Evolutionary conservation across 2,797 vertebrate species (phyloP).

Genomic region (Hemitrygon akajei): DNA sequence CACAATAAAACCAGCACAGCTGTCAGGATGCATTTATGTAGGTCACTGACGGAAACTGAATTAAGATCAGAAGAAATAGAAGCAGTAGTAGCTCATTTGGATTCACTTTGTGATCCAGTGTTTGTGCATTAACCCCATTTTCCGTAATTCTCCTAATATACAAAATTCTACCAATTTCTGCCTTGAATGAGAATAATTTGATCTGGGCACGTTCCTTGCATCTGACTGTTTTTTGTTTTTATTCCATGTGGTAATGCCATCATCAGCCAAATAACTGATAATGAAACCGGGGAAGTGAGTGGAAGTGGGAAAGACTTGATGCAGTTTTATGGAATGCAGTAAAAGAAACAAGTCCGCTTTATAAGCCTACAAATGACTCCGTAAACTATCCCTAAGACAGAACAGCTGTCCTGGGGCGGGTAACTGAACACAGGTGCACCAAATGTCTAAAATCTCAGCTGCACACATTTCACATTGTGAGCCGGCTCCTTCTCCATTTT

Average conservation of each 20-base stretch:
- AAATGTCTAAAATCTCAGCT: background rate
- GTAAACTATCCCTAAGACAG: background rate
- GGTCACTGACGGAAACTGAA: conserved; percentile 97
- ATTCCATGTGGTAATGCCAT: conserved; percentile 48
- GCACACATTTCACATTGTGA: background rate
- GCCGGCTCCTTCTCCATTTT: background rate
- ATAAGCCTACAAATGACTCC: background rate
- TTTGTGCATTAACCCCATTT: too few relatives aligned
- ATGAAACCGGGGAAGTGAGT: background rate
- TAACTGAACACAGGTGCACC: background rate
- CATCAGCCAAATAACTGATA: conserved; percentile 36
- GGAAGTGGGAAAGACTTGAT: background rate
- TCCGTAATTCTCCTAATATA: too few relatives aligned
- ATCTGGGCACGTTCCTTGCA: conserved; percentile 42
- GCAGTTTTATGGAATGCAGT: background rate
- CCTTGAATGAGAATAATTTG: too few relatives aligned
- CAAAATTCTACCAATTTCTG: too few relatives aligned
- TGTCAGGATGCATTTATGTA: conserved; percentile 89
- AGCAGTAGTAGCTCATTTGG: too few relatives aligned
- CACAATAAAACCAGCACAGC: conserved; percentile 70
- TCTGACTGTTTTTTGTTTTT: conserved; percentile 49
- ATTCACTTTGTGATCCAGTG: too few relatives aligned
- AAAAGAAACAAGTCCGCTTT: background rate
- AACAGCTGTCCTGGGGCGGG: background rate
- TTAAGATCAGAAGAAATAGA: conserved; percentile 55